Evolutionary conservation across 2,797 vertebrate species (phyloP), one percentile per base, ranked within the genome.

Genomic region (Bradypus variegatus): DNA sequence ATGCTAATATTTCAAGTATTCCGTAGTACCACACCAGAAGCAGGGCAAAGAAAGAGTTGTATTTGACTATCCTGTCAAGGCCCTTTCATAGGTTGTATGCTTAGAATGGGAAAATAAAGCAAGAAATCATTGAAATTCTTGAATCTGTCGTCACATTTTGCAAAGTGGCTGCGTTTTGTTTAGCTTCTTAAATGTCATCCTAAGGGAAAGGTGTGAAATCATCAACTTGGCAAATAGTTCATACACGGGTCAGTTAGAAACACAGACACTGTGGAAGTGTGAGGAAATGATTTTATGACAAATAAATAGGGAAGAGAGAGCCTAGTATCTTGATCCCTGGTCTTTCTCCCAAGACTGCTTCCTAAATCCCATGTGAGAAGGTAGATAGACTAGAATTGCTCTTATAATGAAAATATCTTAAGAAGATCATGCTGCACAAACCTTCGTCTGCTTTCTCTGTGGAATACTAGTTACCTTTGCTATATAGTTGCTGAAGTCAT

Each of bases 381-480:
- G 64, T 12, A 38, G 77, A 18, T 64, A 25, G 29, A 15, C 16
- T 31, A 75, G 72, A 84, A 53, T 70, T 72, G n/a, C 23, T 8
- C 27, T 64, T 80, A 18, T 50, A 75, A 14, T 25, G 86, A 67
- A 83, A n/a, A n/a, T 31, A 31, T 50, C 65, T 58, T 48, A 3
- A 1, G 85, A 75, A 76, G 38, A 18, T 38, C 53, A 4, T 36
- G 2, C 1, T 45, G 23, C 75, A 21, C 23, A 29, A 82, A 76
- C n/a, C 41, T 82, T 82, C 25, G 8, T 55, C 48, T 72, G 81
- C 48, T 29, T 80, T 78, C 15, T 90, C 75, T 91, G 23, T 73
- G 73, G 21, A 73, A 29, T 73, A 23, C 82, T 93, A 33, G 85
- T 85, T 92, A 93, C 90, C 92, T 95, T 94, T 92, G 91, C 73